Evolutionary conservation across 2,113 vertebrate genomes (phyloP).

Genomic region (Pseudorasbora parva): DNA sequence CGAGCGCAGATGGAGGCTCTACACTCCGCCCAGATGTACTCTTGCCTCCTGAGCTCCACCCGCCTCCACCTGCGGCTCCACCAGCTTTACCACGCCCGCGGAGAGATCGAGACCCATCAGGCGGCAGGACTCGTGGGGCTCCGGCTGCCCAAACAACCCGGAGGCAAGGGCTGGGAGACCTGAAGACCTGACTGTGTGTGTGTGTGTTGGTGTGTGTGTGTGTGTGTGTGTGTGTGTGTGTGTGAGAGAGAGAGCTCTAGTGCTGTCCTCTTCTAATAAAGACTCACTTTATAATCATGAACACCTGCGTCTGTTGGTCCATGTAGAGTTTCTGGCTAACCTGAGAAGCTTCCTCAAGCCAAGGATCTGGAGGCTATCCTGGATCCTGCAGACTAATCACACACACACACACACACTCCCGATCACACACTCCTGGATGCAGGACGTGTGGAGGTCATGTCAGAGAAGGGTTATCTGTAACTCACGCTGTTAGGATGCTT

Average conservation of each 20-base stretch:
- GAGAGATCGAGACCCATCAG: constrained; percentile 79
- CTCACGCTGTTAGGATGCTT: too few species aligned
- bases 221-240: constrained; percentile 31
- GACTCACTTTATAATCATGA: too few species aligned
- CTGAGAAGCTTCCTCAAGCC: too few species aligned
- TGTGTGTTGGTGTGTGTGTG: neutral
- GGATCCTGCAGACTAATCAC: too few species aligned
- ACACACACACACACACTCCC: too few species aligned
- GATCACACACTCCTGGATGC: too few species aligned
- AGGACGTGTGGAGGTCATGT: too few species aligned
- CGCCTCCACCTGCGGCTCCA: constrained; percentile 84
- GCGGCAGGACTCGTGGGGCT: constrained; percentile 87
- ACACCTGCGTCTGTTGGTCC: too few species aligned
- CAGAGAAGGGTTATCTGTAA: too few species aligned
- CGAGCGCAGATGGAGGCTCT: constrained; percentile 87
- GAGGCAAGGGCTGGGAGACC: constrained; percentile 89
- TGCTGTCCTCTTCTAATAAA: too few species aligned
- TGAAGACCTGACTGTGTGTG: constrained; percentile 60
- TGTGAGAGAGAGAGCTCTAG: neutral
- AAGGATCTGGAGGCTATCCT: too few species aligned
- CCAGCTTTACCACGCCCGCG: constrained; percentile 83
- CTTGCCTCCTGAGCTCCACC: constrained; percentile 86
- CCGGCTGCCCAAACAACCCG: constrained; percentile 87
- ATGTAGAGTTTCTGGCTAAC: too few species aligned
- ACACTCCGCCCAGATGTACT: constrained; percentile 87